Evolutionary conservation across 2,113 vertebrate genomes (phyloP).

Genomic region (Macrotus californicus): DNA sequence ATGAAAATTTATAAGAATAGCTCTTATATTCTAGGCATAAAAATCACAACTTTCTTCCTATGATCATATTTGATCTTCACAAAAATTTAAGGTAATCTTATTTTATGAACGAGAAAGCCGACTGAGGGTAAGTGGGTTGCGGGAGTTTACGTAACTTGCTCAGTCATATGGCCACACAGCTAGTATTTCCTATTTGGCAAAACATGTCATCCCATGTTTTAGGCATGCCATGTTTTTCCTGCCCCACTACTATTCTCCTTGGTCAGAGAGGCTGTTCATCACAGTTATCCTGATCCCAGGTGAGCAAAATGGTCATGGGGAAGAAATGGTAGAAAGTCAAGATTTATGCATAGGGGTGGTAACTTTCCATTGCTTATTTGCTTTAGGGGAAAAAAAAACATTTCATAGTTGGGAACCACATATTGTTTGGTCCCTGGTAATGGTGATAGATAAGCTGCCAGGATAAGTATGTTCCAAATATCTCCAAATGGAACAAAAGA

Average conservation of each 20-base stretch:
- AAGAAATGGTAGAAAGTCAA: not conserved
- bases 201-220: not conserved
- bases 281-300: not conserved
- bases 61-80: constrained; percentile 3
- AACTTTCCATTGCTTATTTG: not conserved
- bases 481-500: not conserved
- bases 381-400: not conserved
- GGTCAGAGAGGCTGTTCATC: not conserved
- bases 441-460: not conserved
- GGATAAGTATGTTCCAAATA: not conserved
- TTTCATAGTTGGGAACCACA: not conserved
- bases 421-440: not conserved
- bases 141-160: not conserved
- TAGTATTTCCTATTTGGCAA: not conserved
- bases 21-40: constrained; percentile 15
- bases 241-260: not conserved
- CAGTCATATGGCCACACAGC: not conserved
- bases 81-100: not conserved
- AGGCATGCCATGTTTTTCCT: not conserved
- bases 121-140: not conserved
- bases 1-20: not conserved
- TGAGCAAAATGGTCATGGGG: not conserved
- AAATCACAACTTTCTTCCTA: not conserved
- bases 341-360: not conserved
- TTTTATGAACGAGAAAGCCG: not conserved